These are phyloP conservation scores for Diadegma fenestrale DNA, from an alignment of 2,888 invertebrate genomes.

Conservation along the genomic window DNA sequence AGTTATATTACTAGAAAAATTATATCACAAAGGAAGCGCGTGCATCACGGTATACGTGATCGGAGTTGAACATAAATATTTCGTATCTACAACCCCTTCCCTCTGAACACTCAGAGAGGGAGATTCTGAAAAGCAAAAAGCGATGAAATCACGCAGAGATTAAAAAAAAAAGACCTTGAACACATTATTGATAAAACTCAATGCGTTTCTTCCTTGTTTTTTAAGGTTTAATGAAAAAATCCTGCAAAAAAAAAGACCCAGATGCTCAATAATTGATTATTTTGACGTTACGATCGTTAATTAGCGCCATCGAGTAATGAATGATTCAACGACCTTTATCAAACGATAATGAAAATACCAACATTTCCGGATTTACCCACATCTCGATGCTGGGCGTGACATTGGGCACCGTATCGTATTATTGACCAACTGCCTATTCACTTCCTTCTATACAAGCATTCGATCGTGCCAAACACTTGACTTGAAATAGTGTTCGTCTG, in stretches of 20 bases:
- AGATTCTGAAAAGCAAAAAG: not conserved
- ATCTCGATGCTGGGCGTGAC: no score
- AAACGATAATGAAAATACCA: no score
- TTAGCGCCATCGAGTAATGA: no score
- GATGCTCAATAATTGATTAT: no score
- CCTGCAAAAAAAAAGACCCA: not conserved
- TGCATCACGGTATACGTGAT: not conserved
- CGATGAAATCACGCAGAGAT: not conserved
- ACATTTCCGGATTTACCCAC: no score
- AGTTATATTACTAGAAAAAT: slow-evolving; percentile 8
- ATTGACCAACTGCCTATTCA: no score
- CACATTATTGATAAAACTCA: not conserved
- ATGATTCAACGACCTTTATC: no score
- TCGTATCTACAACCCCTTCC: not conserved
- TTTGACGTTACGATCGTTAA: no score
- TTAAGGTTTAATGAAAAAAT: not conserved
- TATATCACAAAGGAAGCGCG: slow-evolving; percentile 10
- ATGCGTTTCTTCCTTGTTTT: not conserved
- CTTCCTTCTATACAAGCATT: no score
- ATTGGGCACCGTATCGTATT: no score
- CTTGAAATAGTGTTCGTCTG: no score
- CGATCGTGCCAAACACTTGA: no score
- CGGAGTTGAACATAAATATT: not conserved
- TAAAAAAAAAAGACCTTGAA: not conserved
- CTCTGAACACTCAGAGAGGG: not conserved